Base-by-base conservation (phyloP, 2,797 vertebrate species). In the Tarsius wallacei region DNA sequence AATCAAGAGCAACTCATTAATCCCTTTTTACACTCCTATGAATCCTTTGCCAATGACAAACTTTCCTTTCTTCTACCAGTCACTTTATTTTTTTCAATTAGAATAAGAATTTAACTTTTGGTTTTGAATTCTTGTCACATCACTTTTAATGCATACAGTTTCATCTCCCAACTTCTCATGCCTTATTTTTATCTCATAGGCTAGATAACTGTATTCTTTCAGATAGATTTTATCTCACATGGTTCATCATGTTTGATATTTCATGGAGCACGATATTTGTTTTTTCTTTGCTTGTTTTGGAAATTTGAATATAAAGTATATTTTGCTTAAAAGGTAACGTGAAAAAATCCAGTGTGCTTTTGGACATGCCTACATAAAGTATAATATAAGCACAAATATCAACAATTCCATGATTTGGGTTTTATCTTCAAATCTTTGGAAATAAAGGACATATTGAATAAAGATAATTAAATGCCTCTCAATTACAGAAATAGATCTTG, bases 401-500 rank as follows among this genome's bases (percentile, higher is more conserved):
- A 78, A 21, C 6, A 89, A 36, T 3, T 83, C 16, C 36, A 59
- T 59, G 16, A 1, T 16, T 84, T 93, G 10, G 14, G 1, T 49
- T 71, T 90, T 89, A 87, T 73, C 16, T 91, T 91, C 15, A 87
- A 93, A 57, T 85, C 8, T 73, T 90, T 70, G 13, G 28, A 42
- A 7, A 81, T 61, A 91, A 87, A 53, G 1, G 71, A 42, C 1
- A 24, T 42, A 49, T 49, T 9, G 21, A 87, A 61, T 63, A 90
- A 73, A 59, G 9, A 82, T 85, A 21, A 91, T 68, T 51, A 90
- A 81, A 71, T 33, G 1, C 1, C 16, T 2, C 42, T 85, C 14
- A 14, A 2, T 63, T 71, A 66, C 21, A 87, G 1, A 74, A 26
- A 84, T 26, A 42, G 10, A 74, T 86, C 36, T 73, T 91, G 24